Conservation (phyloP, 2,113 vertebrate species). For the Catharus bicknelli region DNA sequence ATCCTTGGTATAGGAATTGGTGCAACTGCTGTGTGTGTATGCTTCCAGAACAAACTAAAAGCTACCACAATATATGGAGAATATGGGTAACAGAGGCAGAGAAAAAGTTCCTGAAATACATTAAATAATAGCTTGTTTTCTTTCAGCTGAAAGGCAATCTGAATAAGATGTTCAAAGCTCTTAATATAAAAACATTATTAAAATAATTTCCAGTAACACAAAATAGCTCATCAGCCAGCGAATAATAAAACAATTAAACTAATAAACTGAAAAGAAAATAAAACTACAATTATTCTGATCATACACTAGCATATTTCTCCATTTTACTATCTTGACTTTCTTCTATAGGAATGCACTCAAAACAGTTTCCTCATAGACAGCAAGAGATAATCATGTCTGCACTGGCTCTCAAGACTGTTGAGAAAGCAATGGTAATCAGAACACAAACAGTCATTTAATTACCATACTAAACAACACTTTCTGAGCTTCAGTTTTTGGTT, state of each 20-base stretch:
- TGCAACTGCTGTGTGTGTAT: neutral
- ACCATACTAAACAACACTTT: neutral
- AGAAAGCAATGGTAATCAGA: neutral
- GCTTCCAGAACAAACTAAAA: neutral
- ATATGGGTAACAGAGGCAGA: neutral
- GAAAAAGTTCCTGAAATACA: neutral
- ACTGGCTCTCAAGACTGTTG: neutral
- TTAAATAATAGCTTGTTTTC: neutral
- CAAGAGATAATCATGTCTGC: neutral
- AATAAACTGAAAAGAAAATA: constrained; percentile 45
- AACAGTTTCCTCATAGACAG: neutral
- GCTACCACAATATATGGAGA: neutral
- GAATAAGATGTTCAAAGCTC: constrained; percentile 7
- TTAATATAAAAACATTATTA: constrained; percentile 35
- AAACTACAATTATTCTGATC: constrained; percentile 44
- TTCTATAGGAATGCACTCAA: neutral
- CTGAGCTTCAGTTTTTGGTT: neutral
- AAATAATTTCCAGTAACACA: constrained; percentile 3
- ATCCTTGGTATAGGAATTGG: neutral
- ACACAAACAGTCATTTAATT: neutral
- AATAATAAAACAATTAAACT: constrained; percentile 55
- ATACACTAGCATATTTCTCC: neutral
- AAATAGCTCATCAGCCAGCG: constrained; percentile 24
- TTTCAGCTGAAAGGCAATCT: neutral
- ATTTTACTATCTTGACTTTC: neutral